Conservation (phyloP, 2,797 vertebrate genomes). For the Amniataba percoides region DNA sequence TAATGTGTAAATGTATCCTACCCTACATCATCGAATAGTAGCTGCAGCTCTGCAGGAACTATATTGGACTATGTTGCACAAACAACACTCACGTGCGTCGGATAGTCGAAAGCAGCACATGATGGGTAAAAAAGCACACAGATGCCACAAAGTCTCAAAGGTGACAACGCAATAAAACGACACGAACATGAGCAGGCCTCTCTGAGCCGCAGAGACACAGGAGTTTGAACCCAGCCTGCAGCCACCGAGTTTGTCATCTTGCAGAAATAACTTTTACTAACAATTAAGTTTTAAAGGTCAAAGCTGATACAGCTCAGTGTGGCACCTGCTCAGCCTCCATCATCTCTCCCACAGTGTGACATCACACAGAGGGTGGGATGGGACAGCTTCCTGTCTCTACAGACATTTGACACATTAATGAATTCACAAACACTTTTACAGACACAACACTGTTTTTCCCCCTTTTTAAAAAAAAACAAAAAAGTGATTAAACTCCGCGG, state of each 20-base stretch:
- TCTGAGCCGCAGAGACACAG: background rate
- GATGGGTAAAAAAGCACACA: background rate
- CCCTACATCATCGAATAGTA: background rate
- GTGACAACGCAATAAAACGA: background rate
- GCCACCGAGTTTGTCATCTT: background rate
- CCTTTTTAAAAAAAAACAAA: too few species aligned
- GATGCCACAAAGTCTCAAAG: conserved; percentile 3
- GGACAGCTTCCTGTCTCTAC: conserved; percentile 3
- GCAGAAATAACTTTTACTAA: conserved; percentile 21
- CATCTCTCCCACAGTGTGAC: conserved; percentile 15
- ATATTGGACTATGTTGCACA: background rate
- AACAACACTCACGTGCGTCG: background rate
- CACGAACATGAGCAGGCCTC: conserved; percentile 1
- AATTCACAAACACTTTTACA: background rate
- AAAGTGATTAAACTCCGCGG: background rate
- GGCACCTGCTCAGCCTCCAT: conserved; percentile 39
- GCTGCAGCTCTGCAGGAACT: background rate
- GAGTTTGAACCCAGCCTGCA: conserved; percentile 2
- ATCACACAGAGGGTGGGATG: conserved; percentile 17
- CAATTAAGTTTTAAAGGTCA: conserved; percentile 28
- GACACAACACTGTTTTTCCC: background rate
- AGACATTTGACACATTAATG: conserved; percentile 3
- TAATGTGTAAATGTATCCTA: conserved; percentile 20
- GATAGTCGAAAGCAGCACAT: background rate
- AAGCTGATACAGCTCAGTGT: background rate